Evolutionary conservation across 2,113 vertebrate species (phyloP).

Genomic region (Rousettus leschenaultii): DNA sequence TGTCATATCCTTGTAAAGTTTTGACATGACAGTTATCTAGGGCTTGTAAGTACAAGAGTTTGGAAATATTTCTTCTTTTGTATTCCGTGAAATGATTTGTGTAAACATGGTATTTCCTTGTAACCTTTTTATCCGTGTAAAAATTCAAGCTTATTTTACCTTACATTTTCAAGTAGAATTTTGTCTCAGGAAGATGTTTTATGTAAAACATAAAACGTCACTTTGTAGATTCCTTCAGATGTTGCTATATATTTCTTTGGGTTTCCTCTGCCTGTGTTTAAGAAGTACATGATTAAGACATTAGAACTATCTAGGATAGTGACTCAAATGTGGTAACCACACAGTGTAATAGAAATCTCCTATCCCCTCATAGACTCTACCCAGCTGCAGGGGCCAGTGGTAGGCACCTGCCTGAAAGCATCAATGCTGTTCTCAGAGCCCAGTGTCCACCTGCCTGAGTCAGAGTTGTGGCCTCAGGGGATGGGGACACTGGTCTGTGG

Average conservation of each 20-base stretch:
- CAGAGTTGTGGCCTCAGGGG: background rate
- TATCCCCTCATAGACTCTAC: background rate
- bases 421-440: background rate
- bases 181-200: background rate
- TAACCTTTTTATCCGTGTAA: background rate
- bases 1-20: background rate
- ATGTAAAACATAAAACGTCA: background rate
- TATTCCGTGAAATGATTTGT: background rate
- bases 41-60: background rate
- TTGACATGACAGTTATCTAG: background rate
- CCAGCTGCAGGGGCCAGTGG: background rate
- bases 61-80: background rate
- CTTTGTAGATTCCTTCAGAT: background rate
- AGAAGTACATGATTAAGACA: background rate
- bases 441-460: background rate
- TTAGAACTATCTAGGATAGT: background rate
- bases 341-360: no score
- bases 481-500: background rate
- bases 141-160: background rate
- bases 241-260: background rate
- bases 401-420: background rate
- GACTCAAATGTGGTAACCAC: background rate
- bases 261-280: background rate
- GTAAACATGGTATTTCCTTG: background rate
- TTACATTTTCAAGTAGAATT: background rate